Conservation (phyloP, 2,797 vertebrate species). For the Pangasius macronema region DNA sequence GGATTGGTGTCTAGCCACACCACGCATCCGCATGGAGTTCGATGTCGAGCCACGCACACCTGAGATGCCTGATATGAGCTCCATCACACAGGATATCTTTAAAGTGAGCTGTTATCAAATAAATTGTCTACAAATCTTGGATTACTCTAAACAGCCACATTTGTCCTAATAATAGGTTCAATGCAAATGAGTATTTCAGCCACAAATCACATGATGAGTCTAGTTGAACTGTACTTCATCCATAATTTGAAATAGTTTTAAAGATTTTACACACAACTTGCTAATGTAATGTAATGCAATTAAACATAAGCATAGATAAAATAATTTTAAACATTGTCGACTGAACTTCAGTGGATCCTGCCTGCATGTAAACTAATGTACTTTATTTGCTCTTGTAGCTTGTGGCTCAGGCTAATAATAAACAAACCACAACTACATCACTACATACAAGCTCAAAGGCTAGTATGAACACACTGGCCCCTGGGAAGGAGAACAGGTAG, state of each 20-base stretch:
- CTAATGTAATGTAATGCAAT: background rate
- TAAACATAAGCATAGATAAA: background rate
- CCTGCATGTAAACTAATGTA: background rate
- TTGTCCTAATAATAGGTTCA: background rate
- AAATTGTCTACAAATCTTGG: background rate
- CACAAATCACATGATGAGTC: background rate
- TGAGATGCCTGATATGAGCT: slow-evolving; percentile 85
- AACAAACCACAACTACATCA: slow-evolving; percentile 39
- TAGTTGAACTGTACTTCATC: background rate
- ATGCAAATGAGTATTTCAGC: background rate
- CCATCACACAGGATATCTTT: slow-evolving; percentile 76
- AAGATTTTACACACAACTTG: background rate
- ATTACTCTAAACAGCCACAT: background rate
- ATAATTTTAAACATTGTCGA: background rate
- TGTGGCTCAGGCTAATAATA: slow-evolving; percentile 64
- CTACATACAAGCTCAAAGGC: slow-evolving; percentile 29
- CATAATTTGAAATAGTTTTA: background rate
- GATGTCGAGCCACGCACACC: slow-evolving; percentile 75
- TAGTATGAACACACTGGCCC: slow-evolving; percentile 8
- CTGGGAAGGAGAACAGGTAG: slow-evolving; percentile 77
- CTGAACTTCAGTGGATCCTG: background rate
- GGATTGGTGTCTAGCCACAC: slow-evolving; percentile 69
- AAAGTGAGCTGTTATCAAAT: slow-evolving; percentile 65
- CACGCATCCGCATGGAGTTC: slow-evolving; percentile 65
- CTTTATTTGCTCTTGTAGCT: slow-evolving; percentile 61